phyloP scores from a whole-genome alignment of 2,113 vertebrate genomes.

The Rhombomys opimus region DNA sequence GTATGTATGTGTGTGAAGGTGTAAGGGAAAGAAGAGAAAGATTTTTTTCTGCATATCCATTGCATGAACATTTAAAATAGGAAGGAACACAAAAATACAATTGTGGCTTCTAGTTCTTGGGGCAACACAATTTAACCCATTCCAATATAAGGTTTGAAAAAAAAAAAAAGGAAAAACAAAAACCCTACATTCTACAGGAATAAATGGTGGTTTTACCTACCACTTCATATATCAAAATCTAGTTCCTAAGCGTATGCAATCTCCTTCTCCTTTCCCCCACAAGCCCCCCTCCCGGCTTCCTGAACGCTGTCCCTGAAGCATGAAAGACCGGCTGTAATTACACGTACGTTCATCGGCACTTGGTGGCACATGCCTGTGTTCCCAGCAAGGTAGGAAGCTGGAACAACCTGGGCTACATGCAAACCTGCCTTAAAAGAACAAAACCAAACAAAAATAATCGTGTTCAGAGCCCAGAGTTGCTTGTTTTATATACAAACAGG shows the following conservation, averaged over 20 bases:
- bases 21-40: background rate
- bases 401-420: background rate
- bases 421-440: background rate
- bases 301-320: background rate
- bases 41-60: background rate
- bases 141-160: background rate
- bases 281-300: background rate
- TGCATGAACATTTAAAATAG: constrained; percentile 16
- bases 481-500: background rate
- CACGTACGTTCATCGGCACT: background rate
- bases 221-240: background rate
- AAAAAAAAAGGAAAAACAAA: background rate
- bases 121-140: constrained; percentile 6
- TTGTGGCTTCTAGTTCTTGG: background rate
- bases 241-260: background rate
- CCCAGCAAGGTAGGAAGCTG: background rate
- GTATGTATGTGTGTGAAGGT: background rate
- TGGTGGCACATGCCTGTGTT: too few species aligned
- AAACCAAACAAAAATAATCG: background rate
- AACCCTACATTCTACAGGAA: background rate
- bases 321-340: background rate
- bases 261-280: background rate
- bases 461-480: background rate
- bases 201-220: background rate
- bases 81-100: constrained; percentile 6